Evolutionary conservation across 2,888 invertebrate genomes (phyloP), one percentile per base, ranked within the genome.

Genomic region (Melieria omissa): DNA sequence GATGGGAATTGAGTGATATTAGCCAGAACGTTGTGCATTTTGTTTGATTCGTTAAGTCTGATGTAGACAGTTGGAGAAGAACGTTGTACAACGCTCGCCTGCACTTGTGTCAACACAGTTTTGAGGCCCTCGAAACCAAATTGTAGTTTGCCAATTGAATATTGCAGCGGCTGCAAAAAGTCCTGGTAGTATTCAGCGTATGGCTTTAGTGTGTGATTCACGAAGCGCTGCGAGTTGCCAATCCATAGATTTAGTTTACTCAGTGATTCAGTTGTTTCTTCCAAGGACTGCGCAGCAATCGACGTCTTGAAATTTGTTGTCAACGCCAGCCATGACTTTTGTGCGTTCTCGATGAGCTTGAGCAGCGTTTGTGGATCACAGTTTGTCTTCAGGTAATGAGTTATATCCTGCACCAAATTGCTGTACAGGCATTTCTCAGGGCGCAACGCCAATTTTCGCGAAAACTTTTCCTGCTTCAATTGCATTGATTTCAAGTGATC

Each of bases 171-270:
- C 73, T 91, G 89, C 0, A 93, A 89, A 66, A 97, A 88, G 83
- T 97, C 97, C 0, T 93, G 93, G 82, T 95, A 96, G n/a, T 91
- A 90, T 4, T 90, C 88, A 0, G 89, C 87, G 81, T 91, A 93
- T 0, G 85, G 85, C 4, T 80, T 85, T 42, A 91, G 88, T 0
- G 83, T 84, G 42, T 86, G 84, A 71, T 85, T 79, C 0, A 85
- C 74, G 75, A 87, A 87, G 29, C 83, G 76, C 73, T 85, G 82
- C 2, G 86, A 83, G 75, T 86, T 87, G 5, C 80, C 80, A 52
- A 86, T 80, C 86, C 87, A 87, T 10, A 85, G 77, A 42, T 86
- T 80, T 3, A 87, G 74, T 62, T 82, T 83, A 63, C 80, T 82
- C 4, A 85, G 71, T 2, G 79, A 74, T 73, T 86, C 86, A 3